These are phyloP conservation scores for Heteractis magnifica DNA, from an alignment of 92 coral and sea anemone genomes.

Conservation along the genomic window DNA sequence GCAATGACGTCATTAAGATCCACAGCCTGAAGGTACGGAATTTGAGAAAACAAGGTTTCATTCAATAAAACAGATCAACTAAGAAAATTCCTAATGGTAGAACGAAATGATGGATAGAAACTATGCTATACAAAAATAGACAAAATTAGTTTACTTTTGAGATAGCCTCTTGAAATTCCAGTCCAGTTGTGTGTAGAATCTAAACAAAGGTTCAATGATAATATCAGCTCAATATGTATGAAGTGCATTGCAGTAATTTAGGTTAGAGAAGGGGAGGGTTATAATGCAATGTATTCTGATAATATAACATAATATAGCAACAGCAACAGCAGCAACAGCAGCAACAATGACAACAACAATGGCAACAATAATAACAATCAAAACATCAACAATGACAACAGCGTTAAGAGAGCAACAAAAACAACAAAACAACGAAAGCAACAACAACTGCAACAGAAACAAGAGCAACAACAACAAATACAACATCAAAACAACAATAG, in stretches of 20 bases:
- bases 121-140: no score
- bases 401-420: no score
- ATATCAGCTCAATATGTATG: no score
- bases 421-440: not conserved
- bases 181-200: slow-evolving; percentile 89
- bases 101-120: no score
- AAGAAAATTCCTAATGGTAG: no score
- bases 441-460: not conserved
- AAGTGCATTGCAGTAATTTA: no score
- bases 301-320: no score
- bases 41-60: not conserved
- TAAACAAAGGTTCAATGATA: slow-evolving; percentile 14
- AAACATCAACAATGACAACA: no score
- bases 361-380: not conserved
- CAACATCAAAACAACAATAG: no score
- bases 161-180: slow-evolving; percentile 89
- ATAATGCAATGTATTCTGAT: no score
- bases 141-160: slow-evolving; percentile 55
- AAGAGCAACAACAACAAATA: not conserved
- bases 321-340: not conserved
- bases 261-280: no score
- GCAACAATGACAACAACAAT: not conserved
- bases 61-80: not conserved
- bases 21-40: slow-evolving; percentile 46
- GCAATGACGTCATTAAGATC: slow-evolving; percentile 85